Percentiles rank a stretch among this genome's conserved stretches.
Evolutionary conservation across 2,888 invertebrate species (phyloP).

Genomic region (Ennomos erosarius): DNA sequence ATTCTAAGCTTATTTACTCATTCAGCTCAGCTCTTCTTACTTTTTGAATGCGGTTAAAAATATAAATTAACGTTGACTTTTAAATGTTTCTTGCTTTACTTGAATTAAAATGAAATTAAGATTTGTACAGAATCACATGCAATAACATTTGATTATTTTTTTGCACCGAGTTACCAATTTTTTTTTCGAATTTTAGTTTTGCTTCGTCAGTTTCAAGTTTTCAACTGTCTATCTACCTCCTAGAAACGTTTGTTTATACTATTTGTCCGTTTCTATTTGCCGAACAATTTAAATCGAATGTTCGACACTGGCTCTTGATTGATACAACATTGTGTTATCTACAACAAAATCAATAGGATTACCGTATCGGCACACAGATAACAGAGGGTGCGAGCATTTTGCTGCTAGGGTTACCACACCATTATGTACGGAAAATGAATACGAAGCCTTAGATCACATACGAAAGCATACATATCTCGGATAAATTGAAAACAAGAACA

Average conservation of each 20-base stretch:
- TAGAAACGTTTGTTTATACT: conserved; percentile 8
- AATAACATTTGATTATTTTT: no score
- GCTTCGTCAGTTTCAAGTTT: conserved; percentile 1
- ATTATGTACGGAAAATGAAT: no score
- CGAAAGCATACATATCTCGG: no score
- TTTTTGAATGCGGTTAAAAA: no score
- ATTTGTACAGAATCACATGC: no score
- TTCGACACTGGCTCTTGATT: conserved; percentile 35
- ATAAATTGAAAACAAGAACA: no score
- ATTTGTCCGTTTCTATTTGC: conserved; percentile 32
- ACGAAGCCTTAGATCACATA: no score
- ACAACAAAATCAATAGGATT: conserved; percentile 47
- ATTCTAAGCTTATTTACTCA: neutral
- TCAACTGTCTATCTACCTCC: conserved; percentile 4
- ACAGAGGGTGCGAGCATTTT: conserved; percentile 35
- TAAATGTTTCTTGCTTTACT: no score
- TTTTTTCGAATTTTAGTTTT: no score
- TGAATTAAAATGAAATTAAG: no score
- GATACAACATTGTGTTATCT: conserved; percentile 41
- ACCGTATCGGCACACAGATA: conserved; percentile 44
- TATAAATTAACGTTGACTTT: no score
- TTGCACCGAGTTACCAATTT: no score
- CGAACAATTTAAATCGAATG: conserved; percentile 37
- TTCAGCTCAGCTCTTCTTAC: neutral
- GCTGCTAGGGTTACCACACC: conserved; percentile 19